A percentile compares a stretch with the other conserved stretches of the same genome.
phyloP scores from a whole-genome alignment of 2,113 vertebrate genomes.

The Alces alces region DNA sequence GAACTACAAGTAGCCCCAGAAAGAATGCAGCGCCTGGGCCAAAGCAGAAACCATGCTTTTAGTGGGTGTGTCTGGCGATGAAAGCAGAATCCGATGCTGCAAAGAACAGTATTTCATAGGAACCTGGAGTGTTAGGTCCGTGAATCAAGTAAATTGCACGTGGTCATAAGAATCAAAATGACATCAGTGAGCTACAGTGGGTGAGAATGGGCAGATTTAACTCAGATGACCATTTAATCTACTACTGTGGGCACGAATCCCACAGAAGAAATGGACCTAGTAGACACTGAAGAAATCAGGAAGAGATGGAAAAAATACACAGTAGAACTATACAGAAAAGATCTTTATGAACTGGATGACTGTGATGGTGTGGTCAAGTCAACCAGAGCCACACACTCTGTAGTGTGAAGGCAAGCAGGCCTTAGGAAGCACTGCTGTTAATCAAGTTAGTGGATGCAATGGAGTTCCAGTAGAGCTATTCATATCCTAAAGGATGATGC shows the following conservation, averaged over 20 bases:
- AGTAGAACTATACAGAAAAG: neutral
- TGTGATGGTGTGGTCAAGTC: neutral
- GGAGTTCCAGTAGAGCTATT: neutral
- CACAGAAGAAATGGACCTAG: neutral
- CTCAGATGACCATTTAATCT: neutral
- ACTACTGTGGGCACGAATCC: neutral
- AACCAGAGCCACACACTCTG: neutral
- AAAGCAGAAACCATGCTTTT: fast-evolving
- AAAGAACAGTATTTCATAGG: neutral
- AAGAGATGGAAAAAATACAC: neutral
- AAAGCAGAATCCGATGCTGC: neutral
- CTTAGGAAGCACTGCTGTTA: neutral
- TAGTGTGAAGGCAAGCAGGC: neutral
- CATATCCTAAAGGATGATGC: neutral
- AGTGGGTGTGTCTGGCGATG: fast-evolving
- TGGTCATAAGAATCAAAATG: neutral
- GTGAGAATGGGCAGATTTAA: neutral
- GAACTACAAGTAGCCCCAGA: neutral
- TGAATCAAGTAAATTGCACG: neutral
- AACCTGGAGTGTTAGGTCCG: fast-evolving
- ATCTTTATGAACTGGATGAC: neutral
- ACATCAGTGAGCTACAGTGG: neutral
- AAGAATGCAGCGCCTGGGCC: neutral
- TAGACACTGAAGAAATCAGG: neutral
- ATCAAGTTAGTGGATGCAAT: neutral